Conservation (phyloP, 2,797 vertebrate genomes). For the Chaetophractus vellerosus region DNA sequence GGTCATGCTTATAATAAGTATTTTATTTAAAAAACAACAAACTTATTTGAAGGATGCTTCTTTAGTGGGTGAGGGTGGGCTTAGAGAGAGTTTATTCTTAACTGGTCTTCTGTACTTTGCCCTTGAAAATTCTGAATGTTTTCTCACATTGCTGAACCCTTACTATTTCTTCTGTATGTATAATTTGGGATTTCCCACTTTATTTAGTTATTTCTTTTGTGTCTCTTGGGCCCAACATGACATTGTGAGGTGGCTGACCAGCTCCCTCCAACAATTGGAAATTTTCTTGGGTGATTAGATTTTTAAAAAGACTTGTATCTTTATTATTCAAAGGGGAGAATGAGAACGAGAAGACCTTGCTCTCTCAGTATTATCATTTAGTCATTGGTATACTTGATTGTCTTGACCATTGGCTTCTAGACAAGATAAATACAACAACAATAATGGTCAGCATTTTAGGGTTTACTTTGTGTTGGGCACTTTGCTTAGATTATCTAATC, state of each 20-base stretch:
- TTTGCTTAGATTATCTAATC: not conserved
- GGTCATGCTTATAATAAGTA: not conserved
- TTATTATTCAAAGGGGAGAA: constrained; percentile 5
- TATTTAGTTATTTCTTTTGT: constrained; percentile 34
- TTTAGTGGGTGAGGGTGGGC: not conserved
- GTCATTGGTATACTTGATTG: not conserved
- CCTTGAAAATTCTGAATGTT: constrained; percentile 19
- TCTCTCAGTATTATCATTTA: not conserved
- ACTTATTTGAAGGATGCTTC: not conserved
- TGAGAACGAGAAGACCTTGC: not conserved
- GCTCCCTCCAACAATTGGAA: not conserved
- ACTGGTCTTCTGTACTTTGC: constrained; percentile 37
- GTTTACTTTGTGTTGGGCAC: not conserved
- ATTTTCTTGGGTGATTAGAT: not conserved
- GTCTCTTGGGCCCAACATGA: not conserved
- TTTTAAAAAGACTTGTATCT: not conserved
- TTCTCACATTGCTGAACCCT: not conserved
- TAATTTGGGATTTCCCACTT: not conserved
- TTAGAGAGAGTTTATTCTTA: not conserved
- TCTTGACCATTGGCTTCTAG: not conserved
- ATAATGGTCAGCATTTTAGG: not conserved
- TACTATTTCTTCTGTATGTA: not conserved
- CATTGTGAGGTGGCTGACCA: constrained; percentile 15
- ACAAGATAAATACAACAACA: not conserved
- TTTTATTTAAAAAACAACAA: not conserved